phyloP scores from a whole-genome alignment of 1,140 invertebrate species.

The Atopsyche davidsoni region DNA sequence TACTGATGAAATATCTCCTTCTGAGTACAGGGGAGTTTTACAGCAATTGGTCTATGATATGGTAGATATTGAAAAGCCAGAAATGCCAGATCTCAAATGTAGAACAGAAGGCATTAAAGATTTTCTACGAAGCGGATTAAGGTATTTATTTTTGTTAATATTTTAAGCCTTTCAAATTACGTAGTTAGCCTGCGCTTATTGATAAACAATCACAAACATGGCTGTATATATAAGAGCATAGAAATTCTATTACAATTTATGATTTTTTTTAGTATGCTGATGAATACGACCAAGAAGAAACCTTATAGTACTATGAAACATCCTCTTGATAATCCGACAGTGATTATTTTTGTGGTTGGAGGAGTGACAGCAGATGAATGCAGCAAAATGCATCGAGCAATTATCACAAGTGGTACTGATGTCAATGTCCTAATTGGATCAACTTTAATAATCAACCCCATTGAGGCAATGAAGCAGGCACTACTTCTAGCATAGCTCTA shows the following conservation, averaged over 20 bases:
- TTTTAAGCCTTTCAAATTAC: slow-evolving; percentile 5
- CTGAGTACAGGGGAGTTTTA: slow-evolving; percentile 46
- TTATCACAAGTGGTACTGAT: slow-evolving; percentile 44
- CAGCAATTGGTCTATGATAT: slow-evolving; percentile 50
- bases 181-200: background rate
- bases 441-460: slow-evolving; percentile 39
- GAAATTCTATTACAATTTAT: background rate
- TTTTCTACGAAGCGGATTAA: slow-evolving; percentile 38
- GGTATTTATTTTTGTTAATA: slow-evolving; percentile 32
- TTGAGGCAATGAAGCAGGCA: slow-evolving; percentile 40
- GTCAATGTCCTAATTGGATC: slow-evolving; percentile 41
- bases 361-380: slow-evolving; percentile 56
- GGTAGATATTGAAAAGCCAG: slow-evolving; percentile 43
- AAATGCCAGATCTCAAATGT: slow-evolving; percentile 47
- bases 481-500: slow-evolving; percentile 22
- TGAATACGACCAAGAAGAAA: slow-evolving; percentile 35
- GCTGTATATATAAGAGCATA: background rate
- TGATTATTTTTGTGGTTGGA: slow-evolving; percentile 55
- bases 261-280: slow-evolving; percentile 36
- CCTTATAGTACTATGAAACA: slow-evolving; percentile 35
- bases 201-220: background rate
- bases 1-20: slow-evolving; percentile 36
- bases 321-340: slow-evolving; percentile 51
- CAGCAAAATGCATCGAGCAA: slow-evolving; percentile 39
- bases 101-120: slow-evolving; percentile 47